phyloP scores from a whole-genome alignment of 2,888 invertebrate species.

The Bellardia bayeri region DNA sequence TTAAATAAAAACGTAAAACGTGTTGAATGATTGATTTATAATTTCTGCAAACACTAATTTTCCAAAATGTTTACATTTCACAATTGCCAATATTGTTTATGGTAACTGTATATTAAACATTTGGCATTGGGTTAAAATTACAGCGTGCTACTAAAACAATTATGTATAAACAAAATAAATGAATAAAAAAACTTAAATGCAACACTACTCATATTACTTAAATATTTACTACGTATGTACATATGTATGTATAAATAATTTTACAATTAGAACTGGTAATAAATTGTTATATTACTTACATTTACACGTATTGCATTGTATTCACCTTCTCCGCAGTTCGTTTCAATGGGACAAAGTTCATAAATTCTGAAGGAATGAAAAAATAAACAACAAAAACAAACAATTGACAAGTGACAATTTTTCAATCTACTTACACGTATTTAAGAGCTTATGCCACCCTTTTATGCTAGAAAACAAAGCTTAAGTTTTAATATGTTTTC shows the following conservation, averaged over 20 bases:
- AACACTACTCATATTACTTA: conserved; percentile 55
- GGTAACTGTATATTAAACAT: background rate
- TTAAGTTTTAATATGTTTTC: conserved; percentile 69
- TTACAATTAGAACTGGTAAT: conserved; percentile 53
- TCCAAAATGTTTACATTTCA: background rate
- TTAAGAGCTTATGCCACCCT: conserved; percentile 70
- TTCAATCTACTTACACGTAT: conserved; percentile 69
- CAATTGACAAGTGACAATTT: conserved; percentile 68
- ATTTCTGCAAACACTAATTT: background rate
- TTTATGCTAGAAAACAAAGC: conserved; percentile 65
- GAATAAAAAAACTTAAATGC: conserved; percentile 26
- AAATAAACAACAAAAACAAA: conserved; percentile 48
- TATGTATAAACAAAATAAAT: conserved; percentile 4
- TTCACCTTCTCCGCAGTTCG: conserved; percentile 82
- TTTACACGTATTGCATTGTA: conserved; percentile 83
- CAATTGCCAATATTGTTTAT: background rate
- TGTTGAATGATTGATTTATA: conserved; percentile 41
- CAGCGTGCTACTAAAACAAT: conserved; percentile 54
- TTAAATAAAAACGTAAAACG: conserved; percentile 25
- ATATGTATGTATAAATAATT: conserved; percentile 1
- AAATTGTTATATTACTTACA: conserved; percentile 77
- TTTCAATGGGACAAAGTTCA: conserved; percentile 82
- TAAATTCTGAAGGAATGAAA: conserved; percentile 79
- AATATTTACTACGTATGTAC: background rate
- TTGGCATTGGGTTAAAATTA: conserved; percentile 43